A percentile compares a stretch with the other conserved stretches of the same genome.
Conservation (phyloP, 2,113 vertebrate genomes). For the Neolamprologus falcicula region DNA sequence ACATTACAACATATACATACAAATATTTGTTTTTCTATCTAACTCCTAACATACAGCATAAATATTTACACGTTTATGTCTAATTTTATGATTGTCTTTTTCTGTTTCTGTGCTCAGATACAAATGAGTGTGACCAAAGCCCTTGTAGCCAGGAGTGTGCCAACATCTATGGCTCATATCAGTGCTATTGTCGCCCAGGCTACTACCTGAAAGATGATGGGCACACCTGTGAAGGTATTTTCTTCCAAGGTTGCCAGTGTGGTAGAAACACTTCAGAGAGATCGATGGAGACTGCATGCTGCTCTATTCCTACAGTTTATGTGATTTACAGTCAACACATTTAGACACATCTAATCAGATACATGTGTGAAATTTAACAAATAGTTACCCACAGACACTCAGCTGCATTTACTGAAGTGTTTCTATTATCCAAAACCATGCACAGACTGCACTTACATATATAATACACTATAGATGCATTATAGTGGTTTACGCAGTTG, state of each 20-base stretch:
- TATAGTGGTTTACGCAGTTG: not conserved
- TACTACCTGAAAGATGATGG: constrained; percentile 87
- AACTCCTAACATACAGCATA: not conserved
- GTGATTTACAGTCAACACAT: not conserved
- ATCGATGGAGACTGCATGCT: not conserved
- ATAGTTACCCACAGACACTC: not conserved
- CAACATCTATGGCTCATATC: constrained; percentile 91
- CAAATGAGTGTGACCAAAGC: constrained; percentile 83
- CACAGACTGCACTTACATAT: not conserved
- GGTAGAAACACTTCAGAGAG: not conserved
- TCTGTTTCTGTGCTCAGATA: constrained; percentile 67
- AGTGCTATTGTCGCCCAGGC: constrained; percentile 90
- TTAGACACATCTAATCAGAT: not conserved
- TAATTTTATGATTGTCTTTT: not conserved
- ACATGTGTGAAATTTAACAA: not conserved
- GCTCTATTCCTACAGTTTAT: not conserved
- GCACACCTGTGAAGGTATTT: constrained; percentile 82
- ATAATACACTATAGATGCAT: not conserved
- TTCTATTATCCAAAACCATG: not conserved
- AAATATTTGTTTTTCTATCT: not conserved
- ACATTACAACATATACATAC: not conserved
- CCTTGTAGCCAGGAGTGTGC: constrained; percentile 92
- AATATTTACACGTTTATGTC: not conserved
- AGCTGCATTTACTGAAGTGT: not conserved
- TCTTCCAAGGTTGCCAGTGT: not conserved